Evolutionary conservation across 2,113 vertebrate genomes (phyloP).

Genomic region (Catagonus wagneri): DNA sequence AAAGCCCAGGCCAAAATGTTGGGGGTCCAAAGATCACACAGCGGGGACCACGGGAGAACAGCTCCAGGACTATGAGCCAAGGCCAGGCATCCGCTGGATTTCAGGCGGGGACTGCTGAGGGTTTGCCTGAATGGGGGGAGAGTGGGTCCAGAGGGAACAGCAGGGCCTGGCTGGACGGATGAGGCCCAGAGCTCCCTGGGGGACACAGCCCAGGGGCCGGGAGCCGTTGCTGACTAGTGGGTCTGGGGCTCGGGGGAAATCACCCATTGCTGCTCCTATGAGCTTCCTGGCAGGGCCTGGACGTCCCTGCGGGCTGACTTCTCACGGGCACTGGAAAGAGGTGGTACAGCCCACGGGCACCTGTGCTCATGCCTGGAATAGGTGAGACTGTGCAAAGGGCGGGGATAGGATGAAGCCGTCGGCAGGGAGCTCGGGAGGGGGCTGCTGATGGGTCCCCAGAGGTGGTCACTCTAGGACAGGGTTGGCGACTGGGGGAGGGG

Average conservation of each 20-base stretch:
- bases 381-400: too few relatives aligned
- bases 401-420: too few relatives aligned
- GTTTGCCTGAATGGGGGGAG: background rate
- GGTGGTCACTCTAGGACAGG: background rate
- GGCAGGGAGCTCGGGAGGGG: background rate
- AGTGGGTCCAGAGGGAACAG: background rate
- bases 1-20: background rate
- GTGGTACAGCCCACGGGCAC: rapidly evolving
- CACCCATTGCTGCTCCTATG: rapidly evolving
- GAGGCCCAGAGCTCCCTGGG: too few relatives aligned
- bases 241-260: too few relatives aligned
- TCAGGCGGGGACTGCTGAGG: too few relatives aligned
- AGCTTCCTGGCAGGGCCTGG: background rate
- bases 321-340: background rate
- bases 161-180: background rate
- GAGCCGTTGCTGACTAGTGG: too few relatives aligned
- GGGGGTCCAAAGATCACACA: background rate
- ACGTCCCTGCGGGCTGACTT: background rate
- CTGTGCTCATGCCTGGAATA: background rate
- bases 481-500: background rate
- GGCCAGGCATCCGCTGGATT: background rate
- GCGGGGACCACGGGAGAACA: background rate
- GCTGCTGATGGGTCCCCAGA: rapidly evolving
- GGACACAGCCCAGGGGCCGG: too few relatives aligned
- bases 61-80: background rate